Percentiles rank a stretch among this genome's conserved stretches.
phyloP scores from a whole-genome alignment of 2,797 vertebrate species.

The Bovichtus variegatus region DNA sequence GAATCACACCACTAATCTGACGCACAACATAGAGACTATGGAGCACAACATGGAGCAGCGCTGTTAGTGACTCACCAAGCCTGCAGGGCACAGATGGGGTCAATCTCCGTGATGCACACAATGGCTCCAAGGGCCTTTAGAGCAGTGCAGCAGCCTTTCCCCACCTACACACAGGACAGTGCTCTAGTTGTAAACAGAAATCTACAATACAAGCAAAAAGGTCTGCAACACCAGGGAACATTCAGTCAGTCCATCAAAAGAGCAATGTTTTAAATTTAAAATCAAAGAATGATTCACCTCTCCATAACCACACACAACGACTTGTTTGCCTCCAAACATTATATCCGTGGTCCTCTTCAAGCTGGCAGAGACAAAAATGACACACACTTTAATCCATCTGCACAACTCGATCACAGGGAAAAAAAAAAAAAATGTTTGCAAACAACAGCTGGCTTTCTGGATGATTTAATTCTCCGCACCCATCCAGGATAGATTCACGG shows the following conservation, averaged over 20 bases:
- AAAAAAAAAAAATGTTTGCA: constrained; percentile 5
- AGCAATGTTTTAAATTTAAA: background rate
- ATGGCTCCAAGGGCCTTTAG: constrained; percentile 96
- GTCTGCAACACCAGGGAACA: constrained; percentile 7
- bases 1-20: background rate
- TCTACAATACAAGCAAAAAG: constrained; percentile 7
- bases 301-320: constrained; percentile 98
- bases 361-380: constrained; percentile 80
- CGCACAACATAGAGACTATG: constrained; percentile 9
- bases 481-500: constrained; percentile 97
- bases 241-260: constrained; percentile 20
- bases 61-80: constrained; percentile 90
- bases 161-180: constrained; percentile 86
- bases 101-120: constrained; percentile 97
- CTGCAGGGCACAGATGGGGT: constrained; percentile 98
- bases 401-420: constrained; percentile 14
- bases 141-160: constrained; percentile 97
- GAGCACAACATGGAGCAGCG: constrained; percentile 12
- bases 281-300: constrained; percentile 88
- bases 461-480: constrained; percentile 85
- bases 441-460: background rate
- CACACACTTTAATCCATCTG: constrained; percentile 27
- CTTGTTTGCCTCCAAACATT: constrained; percentile 99
- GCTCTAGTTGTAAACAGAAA: constrained; percentile 10
- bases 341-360: constrained; percentile 99